Base-by-base conservation (phyloP, 2,113 vertebrate species). In the Eulemur rufifrons region DNA sequence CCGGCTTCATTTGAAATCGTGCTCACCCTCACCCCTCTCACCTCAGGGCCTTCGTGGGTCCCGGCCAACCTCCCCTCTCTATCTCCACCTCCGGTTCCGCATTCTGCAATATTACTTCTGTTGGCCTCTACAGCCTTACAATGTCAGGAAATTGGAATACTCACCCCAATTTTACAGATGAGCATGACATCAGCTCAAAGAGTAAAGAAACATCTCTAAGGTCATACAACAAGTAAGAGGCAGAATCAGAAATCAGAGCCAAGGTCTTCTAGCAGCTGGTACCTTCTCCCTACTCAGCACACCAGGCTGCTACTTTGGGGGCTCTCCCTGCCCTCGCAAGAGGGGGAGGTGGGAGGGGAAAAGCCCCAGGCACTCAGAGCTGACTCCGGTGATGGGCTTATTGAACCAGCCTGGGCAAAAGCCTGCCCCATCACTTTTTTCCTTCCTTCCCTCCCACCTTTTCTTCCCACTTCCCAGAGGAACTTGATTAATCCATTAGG, bases 401-500 rank as follows among this genome's bases (percentile, higher is more conserved):
- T 81, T 80, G 54, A 81, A 77, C 64, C 83, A 39, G 7, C 12
- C 94, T 52, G 80, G 84, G 78, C 93, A 32, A 52, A 78, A 85
- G 89, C 64, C 78, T 77, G 39, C 74, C 91, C 88, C 12, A 14
- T 77, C 27, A 18, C 71, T 52, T 71, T n/a, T 73, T 86, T 69
- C 74, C 74, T 23, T 32, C 45, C 27, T 63, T 0, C 0, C 9
- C 7, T 54, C 94, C 83, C 50, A 63, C 61, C 85, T 89, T 91
- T 23, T 54, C 82, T 95, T 0, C 34, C 88, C 59, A 88, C 81
- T 87, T 97, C 91, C 95, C 76, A 37, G 71, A 97, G 86, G 4
- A 2, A 98, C 97, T 4, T 98, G 98, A 99, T 98, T 98, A 98
- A 98, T 98, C 97, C 97, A 96, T 96, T 97, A 98, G 97, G 98